These are phyloP conservation scores for Brienomyrus longianalis DNA, from an alignment of 2,113 vertebrate genomes.

Conservation along the genomic window DNA sequence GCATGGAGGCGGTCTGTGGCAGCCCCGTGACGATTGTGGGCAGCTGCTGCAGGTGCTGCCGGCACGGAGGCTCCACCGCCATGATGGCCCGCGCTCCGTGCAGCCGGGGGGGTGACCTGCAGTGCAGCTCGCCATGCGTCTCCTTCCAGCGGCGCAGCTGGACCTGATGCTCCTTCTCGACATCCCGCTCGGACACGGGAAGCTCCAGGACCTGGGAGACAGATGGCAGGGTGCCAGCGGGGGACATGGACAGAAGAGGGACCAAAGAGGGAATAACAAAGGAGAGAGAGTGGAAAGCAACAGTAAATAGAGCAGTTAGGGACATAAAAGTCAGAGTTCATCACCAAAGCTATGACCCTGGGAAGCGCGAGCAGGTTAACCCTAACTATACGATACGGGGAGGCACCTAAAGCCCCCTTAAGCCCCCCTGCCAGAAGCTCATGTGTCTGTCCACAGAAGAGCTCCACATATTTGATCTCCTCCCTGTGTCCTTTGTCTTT, in stretches of 20 bases:
- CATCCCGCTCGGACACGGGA: constrained; percentile 76
- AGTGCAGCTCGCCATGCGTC: constrained; percentile 74
- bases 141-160: constrained; percentile 88
- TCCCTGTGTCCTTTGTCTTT: not conserved
- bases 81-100: constrained; percentile 91
- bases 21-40: constrained; percentile 75
- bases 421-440: not conserved
- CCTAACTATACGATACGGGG: too few species aligned
- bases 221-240: not conserved
- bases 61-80: constrained; percentile 69
- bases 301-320: not conserved
- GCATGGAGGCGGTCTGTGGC: constrained; percentile 31
- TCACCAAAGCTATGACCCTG: not conserved
- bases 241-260: not conserved
- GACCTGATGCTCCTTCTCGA: constrained; percentile 84
- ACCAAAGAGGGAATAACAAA: not conserved
- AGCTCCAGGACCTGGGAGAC: constrained; percentile 73
- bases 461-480: not conserved
- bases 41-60: constrained; percentile 68
- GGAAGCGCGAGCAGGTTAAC: too few species aligned
- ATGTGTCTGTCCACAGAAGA: not conserved
- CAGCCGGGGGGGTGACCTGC: constrained; percentile 78
- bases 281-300: not conserved
- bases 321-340: not conserved
- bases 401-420: not conserved